Evolutionary conservation across 2,113 vertebrate genomes (phyloP), one percentile per base, ranked within the genome.

Genomic region (Mugil cephalus): DNA sequence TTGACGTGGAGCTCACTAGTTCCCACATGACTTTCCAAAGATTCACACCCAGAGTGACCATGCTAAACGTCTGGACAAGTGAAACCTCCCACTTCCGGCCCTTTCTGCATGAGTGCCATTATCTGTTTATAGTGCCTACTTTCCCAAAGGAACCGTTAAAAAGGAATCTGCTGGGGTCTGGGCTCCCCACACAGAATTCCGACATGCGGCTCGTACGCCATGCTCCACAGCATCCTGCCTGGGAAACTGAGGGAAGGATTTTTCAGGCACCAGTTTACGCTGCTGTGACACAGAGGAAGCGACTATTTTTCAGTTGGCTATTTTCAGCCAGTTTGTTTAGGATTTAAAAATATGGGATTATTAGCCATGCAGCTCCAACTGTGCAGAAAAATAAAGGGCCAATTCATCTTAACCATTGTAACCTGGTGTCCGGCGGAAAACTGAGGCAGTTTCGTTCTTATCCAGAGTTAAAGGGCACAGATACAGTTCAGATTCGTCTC

Each of bases 71-170:
- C 81, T 77, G 77, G 70, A 79, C 50, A 14, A 72, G 53, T 72
- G 45, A 80, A 75, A 75, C 75, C 85, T 86, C 72, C 79, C 75
- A 88, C 70, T 91, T 93, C 88, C 77, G 74, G 79, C 68, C 67
- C 74, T 69, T 89, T 88, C 87, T 90, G 85, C 84, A 88, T 78
- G 77, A 89, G 84, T 59, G 61, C 69, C 63, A 54, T 90, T 90
- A 89, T 91, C 89, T 90, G 82, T 92, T 92, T 91, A 91, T 84
- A 90, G 82, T 86, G 82, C 73, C 69, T 34, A 69, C 75, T 87
- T 85, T 92, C 88, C 87, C 87, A 85, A 76, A 36, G 65, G 84
- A 82, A 83, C 79, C 56, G 77, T 88, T 82, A 58, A 83, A 83
- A 86, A 87, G 52, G 73, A 89, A 86, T 89, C 83, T 48, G 55